A percentile compares a stretch with the other conserved stretches of the same genome.
Conservation (phyloP, 2,113 vertebrate genomes). For the Madoqua kirkii region DNA sequence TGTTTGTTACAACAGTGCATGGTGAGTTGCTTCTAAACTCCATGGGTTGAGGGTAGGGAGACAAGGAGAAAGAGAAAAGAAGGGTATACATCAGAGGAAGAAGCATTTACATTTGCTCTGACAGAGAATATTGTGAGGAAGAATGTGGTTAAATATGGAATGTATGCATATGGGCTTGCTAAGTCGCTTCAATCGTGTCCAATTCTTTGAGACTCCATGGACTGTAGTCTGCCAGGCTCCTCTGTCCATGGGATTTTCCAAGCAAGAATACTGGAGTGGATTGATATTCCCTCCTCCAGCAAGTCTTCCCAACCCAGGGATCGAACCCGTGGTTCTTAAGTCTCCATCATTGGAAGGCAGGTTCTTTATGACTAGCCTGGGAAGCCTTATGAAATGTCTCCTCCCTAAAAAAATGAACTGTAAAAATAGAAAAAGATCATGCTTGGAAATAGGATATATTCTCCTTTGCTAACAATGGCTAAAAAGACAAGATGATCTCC, state of each 20-base stretch:
- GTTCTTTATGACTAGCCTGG: background rate
- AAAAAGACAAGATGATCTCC: background rate
- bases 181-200: background rate
- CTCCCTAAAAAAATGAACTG: background rate
- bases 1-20: background rate
- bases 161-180: background rate
- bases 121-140: background rate
- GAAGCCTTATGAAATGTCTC: background rate
- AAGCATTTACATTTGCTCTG: background rate
- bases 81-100: background rate
- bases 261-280: background rate
- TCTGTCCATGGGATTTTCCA: background rate
- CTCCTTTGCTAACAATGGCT: background rate
- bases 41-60: background rate
- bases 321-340: background rate
- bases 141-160: background rate
- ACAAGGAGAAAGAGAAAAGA: background rate
- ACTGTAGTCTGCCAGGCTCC: background rate
- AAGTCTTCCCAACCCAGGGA: background rate
- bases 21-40: background rate
- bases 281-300: background rate
- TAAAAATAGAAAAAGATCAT: background rate
- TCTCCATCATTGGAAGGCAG: background rate
- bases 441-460: background rate
- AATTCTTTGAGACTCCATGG: background rate